Base-by-base conservation (phyloP, 92 coral and sea anemone species). In the Nematostella vectensis region DNA sequence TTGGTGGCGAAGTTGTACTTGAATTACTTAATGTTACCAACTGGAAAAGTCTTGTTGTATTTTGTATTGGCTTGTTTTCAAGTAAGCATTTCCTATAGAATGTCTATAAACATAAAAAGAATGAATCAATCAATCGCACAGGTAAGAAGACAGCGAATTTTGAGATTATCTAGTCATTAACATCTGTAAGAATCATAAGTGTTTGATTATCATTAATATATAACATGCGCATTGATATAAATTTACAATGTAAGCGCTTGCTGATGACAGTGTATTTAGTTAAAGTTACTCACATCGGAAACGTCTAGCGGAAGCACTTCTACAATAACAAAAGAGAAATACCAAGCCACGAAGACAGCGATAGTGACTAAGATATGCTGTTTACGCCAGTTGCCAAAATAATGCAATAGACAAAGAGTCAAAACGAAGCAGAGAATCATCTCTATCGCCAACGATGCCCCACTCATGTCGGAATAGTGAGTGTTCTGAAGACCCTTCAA, bases 311-410 rank as follows among this genome's bases (percentile, higher is more conserved):
- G 99, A 43, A 93, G 84, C 54, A 93, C 85, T 72, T 88, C 91
- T 0, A 93, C 87, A 28, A 93, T 93, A 26, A 93, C 71, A 47
- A 93, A 93, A 4, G 99, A 93, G 37, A 93, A 93, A 67, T 76
- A 93, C 99, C 99, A 93, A 20, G 99, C 86, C 2, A 87, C 72
- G 67, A 93, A 93, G 0, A 93, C 99, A n/a, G 99, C 99, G n/a
- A 76, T 47, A 1, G 99, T 86, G 48, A 93, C 99, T 61, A 93
- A 68, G 55, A 76, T 65, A 53, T 93, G 99, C 55, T 93, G 99
- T 85, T 93, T 93, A 36, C 99, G 83, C 88, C 95, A 79, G 51
- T 93, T 86, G 3, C 99, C 99, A 63, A 73, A 93, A 57, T 93
- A 95, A 66, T 93, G 99, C 58, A 93, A 84, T 27, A 93, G 81